Conservation (phyloP, 2,888 invertebrate genomes). For the Sarcophaga rosellei region DNA sequence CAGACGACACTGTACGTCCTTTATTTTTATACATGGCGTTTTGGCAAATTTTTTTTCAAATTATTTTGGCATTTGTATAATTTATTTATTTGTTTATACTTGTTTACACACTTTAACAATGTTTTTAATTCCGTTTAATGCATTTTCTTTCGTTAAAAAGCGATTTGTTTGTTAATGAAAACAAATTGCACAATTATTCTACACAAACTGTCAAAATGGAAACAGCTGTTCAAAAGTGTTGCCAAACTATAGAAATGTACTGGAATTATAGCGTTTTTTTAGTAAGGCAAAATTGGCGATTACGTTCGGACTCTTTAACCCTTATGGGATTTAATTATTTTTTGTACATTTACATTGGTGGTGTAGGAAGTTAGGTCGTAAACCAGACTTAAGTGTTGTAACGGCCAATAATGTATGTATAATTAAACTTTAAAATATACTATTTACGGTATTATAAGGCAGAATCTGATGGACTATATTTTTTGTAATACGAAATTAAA, state of each 20-base stretch:
- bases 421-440: too few relatives aligned
- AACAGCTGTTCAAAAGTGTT: constrained; percentile 38
- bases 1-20: constrained; percentile 33
- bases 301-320: background rate
- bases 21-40: constrained; percentile 49
- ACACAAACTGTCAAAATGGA: constrained; percentile 39
- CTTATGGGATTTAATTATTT: background rate
- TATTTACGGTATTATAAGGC: too few relatives aligned
- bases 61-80: constrained; percentile 46
- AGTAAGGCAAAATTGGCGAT: background rate
- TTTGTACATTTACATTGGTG: too few relatives aligned
- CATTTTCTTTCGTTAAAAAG: constrained; percentile 28
- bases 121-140: constrained; percentile 6
- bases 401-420: too few relatives aligned
- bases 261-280: background rate
- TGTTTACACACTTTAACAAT: constrained; percentile 7
- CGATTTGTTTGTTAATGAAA: constrained; percentile 25
- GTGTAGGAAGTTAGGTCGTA: too few relatives aligned
- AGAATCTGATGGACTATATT: too few relatives aligned
- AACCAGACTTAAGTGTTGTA: too few relatives aligned
- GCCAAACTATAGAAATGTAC: background rate
- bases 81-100: background rate
- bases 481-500: too few relatives aligned
- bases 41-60: constrained; percentile 1
- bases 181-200: constrained; percentile 28